A percentile compares a stretch with the other conserved stretches of the same genome.
Conservation (phyloP, 2,113 vertebrate species). For the Heptranchias perlo region DNA sequence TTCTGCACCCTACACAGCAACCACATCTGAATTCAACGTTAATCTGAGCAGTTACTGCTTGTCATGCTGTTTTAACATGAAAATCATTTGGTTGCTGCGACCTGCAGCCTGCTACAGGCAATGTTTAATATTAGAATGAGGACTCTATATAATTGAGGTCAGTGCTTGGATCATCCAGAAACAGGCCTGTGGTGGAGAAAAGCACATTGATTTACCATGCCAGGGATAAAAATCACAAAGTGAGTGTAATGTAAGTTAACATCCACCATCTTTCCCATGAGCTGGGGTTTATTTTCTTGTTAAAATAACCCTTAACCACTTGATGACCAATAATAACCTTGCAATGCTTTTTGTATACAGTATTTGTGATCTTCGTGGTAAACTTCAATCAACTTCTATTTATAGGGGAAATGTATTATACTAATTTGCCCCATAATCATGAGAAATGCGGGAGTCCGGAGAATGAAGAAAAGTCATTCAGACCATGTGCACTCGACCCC, state of each 20-base stretch:
- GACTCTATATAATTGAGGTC: constrained; percentile 57
- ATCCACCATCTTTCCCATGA: background rate
- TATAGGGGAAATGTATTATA: no score
- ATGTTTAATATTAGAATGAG: constrained; percentile 55
- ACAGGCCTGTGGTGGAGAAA: constrained; percentile 47
- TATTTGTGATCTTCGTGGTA: background rate
- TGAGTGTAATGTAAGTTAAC: background rate
- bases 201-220: constrained; percentile 46
- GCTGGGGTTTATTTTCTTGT: background rate
- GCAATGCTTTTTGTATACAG: no score
- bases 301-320: background rate
- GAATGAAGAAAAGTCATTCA: background rate
- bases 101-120: constrained; percentile 50
- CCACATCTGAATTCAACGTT: constrained; percentile 11
- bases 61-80: constrained; percentile 50
- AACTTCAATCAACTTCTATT: background rate
- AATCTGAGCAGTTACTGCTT: constrained; percentile 46
- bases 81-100: constrained; percentile 49
- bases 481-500: no score
- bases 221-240: constrained; percentile 47
- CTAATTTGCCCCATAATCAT: background rate
- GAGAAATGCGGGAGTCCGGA: background rate
- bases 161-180: constrained; percentile 50
- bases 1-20: background rate
- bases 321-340: background rate